Conservation (phyloP, 2,113 vertebrate genomes). For the Smithornis capensis region DNA sequence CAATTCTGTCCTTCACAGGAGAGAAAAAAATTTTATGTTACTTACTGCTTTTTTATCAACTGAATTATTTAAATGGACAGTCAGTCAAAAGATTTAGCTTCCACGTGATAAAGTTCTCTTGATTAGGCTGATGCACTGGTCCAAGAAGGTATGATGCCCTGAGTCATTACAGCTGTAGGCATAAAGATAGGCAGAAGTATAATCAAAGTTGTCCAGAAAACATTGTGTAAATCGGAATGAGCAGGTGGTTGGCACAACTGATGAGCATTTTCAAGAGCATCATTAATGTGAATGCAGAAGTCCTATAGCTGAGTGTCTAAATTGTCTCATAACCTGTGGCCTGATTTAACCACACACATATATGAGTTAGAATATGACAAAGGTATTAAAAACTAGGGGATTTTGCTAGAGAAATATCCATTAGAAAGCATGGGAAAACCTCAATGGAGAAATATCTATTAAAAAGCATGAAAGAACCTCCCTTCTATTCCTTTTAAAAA, state of each 20-base stretch:
- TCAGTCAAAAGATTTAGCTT: conserved; percentile 31
- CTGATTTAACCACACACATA: neutral
- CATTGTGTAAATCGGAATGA: neutral
- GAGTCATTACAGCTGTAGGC: neutral
- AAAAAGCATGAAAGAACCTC: neutral
- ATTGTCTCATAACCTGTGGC: neutral
- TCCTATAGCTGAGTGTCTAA: neutral
- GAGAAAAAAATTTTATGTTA: conserved; percentile 35
- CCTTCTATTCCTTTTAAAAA: neutral
- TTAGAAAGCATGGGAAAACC: neutral
- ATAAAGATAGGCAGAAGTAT: neutral
- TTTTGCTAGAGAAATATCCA: neutral
- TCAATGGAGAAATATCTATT: neutral
- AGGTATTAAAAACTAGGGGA: neutral
- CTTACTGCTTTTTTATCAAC: conserved; percentile 13
- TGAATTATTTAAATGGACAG: conserved; percentile 43
- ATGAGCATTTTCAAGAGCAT: neutral
- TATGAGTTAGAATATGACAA: neutral
- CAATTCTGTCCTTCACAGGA: conserved; percentile 27
- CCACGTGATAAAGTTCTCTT: neutral
- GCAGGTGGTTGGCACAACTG: neutral
- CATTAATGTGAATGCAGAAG: neutral
- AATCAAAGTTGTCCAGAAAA: neutral
- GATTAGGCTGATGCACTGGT: neutral
- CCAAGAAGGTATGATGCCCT: neutral